Evolutionary conservation across 2,797 vertebrate species (phyloP).

Genomic region (Hippoglossus hippoglossus): DNA sequence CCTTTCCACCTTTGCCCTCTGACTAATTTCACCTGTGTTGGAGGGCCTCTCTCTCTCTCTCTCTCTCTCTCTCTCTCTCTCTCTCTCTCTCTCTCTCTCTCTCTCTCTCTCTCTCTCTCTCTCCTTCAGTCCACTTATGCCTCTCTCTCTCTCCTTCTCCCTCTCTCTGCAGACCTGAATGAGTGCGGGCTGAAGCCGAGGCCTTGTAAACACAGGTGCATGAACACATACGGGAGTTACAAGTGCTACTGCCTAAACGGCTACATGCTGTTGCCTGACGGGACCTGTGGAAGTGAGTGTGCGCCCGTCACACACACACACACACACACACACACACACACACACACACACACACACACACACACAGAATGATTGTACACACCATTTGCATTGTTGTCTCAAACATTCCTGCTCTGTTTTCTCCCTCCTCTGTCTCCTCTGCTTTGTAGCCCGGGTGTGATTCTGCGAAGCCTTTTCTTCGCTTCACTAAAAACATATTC

Average conservation of each 20-base stretch:
- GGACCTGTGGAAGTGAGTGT: slow-evolving; percentile 92
- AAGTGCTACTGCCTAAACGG: slow-evolving; percentile 97
- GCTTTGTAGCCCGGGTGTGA: slow-evolving; percentile 21
- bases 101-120: slow-evolving; percentile 19
- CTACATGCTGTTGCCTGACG: slow-evolving; percentile 94
- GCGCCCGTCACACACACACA: slow-evolving; percentile 1
- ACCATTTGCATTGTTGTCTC: slow-evolving; percentile 8
- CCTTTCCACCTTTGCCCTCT: slow-evolving; percentile 71
- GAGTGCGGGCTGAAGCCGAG: slow-evolving; percentile 96
- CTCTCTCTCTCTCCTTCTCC: slow-evolving; percentile 12
- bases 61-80: slow-evolving; percentile 28
- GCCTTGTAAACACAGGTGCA: slow-evolving; percentile 95
- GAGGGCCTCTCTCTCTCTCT: slow-evolving; percentile 7
- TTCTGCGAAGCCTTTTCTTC: slow-evolving; percentile 7
- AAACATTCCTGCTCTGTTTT: slow-evolving; percentile 13
- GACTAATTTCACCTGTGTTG: slow-evolving; percentile 51
- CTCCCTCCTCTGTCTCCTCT: not conserved
- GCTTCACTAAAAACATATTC: slow-evolving; percentile 18
- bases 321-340: slow-evolving; percentile 2
- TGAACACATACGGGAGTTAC: slow-evolving; percentile 97
- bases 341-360: slow-evolving; percentile 1
- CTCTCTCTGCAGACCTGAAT: slow-evolving; percentile 89
- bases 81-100: slow-evolving; percentile 13
- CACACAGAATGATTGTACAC: slow-evolving; percentile 1
- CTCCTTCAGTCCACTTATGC: slow-evolving; percentile 24